A percentile compares a stretch with the other conserved stretches of the same genome.
phyloP scores from a whole-genome alignment of 2,888 invertebrate species.

The Acrobasis repandana region DNA sequence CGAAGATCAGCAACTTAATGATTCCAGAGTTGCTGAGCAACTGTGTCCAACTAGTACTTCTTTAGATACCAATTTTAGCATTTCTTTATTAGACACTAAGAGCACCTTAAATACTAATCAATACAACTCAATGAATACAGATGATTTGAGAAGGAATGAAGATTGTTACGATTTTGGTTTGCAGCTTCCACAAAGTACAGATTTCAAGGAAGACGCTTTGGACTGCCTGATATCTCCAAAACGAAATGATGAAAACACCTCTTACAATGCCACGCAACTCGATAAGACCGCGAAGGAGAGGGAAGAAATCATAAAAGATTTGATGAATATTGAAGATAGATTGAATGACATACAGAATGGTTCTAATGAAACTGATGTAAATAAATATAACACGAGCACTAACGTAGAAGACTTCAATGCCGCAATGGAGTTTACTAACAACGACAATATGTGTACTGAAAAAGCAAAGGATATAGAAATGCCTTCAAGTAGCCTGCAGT shows the following conservation, averaged over 20 bases:
- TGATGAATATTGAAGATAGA: slow-evolving; percentile 73
- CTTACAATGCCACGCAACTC: slow-evolving; percentile 49
- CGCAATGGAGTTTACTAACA: slow-evolving; percentile 29
- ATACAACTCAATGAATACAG: slow-evolving; percentile 61
- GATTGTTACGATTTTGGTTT: slow-evolving; percentile 73
- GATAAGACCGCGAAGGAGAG: slow-evolving; percentile 60
- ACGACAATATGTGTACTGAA: slow-evolving; percentile 35
- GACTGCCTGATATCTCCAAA: slow-evolving; percentile 73
- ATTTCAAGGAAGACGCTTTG: slow-evolving; percentile 66
- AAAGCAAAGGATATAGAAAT: slow-evolving; percentile 41
- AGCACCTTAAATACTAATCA: slow-evolving; percentile 59
- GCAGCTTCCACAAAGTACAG: slow-evolving; percentile 63
- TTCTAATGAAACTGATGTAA: slow-evolving; percentile 37
- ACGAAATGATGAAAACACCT: slow-evolving; percentile 51
- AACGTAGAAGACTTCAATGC: slow-evolving; percentile 42
- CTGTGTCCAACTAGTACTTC: slow-evolving; percentile 67
- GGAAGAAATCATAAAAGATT: slow-evolving; percentile 73
- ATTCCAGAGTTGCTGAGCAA: slow-evolving; percentile 66
- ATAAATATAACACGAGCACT: slow-evolving; percentile 38
- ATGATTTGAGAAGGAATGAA: slow-evolving; percentile 64
- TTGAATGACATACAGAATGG: slow-evolving; percentile 44
- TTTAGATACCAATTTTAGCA: slow-evolving; percentile 68
- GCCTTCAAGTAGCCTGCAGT: slow-evolving; percentile 41
- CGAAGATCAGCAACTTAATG: slow-evolving; percentile 67
- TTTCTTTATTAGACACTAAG: slow-evolving; percentile 68